These are phyloP conservation scores for Acrobasis repandana DNA, from an alignment of 2,888 invertebrate species.

Conservation along the genomic window DNA sequence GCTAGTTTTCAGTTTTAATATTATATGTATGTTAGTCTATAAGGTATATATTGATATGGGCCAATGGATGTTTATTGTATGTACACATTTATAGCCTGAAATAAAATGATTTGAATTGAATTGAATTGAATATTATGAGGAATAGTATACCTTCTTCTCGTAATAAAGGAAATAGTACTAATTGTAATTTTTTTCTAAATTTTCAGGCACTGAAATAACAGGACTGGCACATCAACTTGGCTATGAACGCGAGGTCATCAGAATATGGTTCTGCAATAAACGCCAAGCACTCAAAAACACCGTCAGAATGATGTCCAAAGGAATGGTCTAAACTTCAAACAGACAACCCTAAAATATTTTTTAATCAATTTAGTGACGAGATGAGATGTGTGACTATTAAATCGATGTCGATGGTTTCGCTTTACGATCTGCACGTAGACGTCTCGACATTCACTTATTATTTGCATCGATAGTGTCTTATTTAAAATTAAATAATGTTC, in stretches of 20 bases:
- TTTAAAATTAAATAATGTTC: conserved; percentile 39
- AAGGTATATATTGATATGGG: too few relatives aligned
- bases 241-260: conserved; percentile 98
- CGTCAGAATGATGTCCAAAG: conserved; percentile 96
- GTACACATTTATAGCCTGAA: too few relatives aligned
- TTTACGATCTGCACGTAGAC: conserved; percentile 54
- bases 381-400: conserved; percentile 41
- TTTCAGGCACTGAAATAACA: conserved; percentile 97
- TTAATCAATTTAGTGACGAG: conserved; percentile 42
- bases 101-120: too few relatives aligned
- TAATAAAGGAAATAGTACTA: too few relatives aligned
- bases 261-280: conserved; percentile 99
- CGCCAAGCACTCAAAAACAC: conserved; percentile 98
- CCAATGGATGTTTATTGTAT: too few relatives aligned
- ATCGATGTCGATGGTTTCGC: conserved; percentile 50
- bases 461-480: conserved; percentile 60
- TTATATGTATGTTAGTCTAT: too few relatives aligned
- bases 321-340: conserved; percentile 88
- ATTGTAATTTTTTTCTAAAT: conserved; percentile 24
- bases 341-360: conserved; percentile 17
- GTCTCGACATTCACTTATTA: conserved; percentile 51
- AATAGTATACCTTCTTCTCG: too few relatives aligned
- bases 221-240: conserved; percentile 97
- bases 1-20: too few relatives aligned
- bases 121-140: too few relatives aligned